Base-by-base conservation (phyloP, 2,113 vertebrate genomes). In the Epinephelus fuscoguttatus region DNA sequence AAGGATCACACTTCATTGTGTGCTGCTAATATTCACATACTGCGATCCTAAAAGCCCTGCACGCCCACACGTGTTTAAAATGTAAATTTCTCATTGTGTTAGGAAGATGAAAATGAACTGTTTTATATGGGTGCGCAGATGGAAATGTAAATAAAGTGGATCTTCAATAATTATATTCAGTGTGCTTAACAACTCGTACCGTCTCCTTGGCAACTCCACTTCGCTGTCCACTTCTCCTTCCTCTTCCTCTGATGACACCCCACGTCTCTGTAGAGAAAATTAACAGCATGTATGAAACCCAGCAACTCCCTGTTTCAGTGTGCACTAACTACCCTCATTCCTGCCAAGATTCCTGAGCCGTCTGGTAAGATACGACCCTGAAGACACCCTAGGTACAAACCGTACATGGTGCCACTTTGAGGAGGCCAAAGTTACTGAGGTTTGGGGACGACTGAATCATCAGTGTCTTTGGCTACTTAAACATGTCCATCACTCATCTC, bases 201-300 rank as follows among this genome's bases (percentile, higher is more conserved):
- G 95, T 95, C 96, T 96, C 81, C 96, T 92, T 14, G 97, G 95
- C 84, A 97, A 89, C 73, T 98, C 97, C 62, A 97, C 96, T 85
- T 98, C 97, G 79, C 97, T 98, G 93, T 98, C 97, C 25, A 98
- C 97, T 61, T 98, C 97, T 25, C 97, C 97, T 71, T 98, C 97
- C 78, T 98, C 97, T 78, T 98, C 97, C 81, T 98, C 97, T 37
- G 97, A 98, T 0, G 97, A 98, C 75, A 97, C 91, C 1, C 97
- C 97, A 57, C 97, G 96, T 86, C 97, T 97, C 97, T 98, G 86
- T 47, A 45, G 69, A 47, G 63, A 57, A 84, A 27, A 90, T 50
- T 4, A 27, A 64, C 19, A 59, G 14, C 14, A n/a, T 55, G 33
- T 4, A 63, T 47, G 19, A 84, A 62, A 70, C 40, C 67, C 21